Evolutionary conservation across 2,113 vertebrate genomes (phyloP).

Genomic region (Odocoileus hemionus): DNA sequence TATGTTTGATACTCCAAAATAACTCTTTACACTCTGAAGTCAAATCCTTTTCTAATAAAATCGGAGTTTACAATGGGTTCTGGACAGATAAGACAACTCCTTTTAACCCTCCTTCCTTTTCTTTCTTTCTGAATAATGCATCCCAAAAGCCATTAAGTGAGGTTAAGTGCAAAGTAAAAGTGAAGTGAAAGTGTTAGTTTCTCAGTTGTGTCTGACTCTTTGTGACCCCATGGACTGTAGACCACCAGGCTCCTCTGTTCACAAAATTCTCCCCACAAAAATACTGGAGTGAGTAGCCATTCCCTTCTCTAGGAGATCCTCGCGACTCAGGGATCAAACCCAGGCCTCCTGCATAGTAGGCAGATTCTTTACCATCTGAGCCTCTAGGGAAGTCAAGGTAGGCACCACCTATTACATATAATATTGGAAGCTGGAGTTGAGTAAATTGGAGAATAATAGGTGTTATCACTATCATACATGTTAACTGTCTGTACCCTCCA

Average conservation of each 20-base stretch:
- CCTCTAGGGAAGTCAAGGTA: background rate
- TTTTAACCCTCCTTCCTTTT: background rate
- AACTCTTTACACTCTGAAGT: background rate
- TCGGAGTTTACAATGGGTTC: background rate
- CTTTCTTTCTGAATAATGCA: background rate
- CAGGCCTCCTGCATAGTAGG: background rate
- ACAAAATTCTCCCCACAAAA: background rate
- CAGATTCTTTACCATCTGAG: background rate
- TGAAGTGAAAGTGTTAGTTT: background rate
- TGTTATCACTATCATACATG: background rate
- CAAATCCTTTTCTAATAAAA: background rate
- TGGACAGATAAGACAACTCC: background rate
- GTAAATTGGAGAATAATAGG: background rate
- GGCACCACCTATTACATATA: background rate
- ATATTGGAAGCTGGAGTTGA: background rate
- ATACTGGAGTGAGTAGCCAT: background rate
- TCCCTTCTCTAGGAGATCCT: background rate
- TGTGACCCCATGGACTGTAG: background rate
- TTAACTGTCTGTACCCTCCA: background rate
- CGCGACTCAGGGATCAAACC: fast-evolving
- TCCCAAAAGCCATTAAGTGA: background rate
- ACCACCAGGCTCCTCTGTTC: background rate
- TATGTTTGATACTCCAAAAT: background rate
- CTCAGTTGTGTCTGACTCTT: background rate
- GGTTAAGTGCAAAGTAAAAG: background rate